Conservation (phyloP, 2,888 invertebrate species). For the Cheilosia scutellata region DNA sequence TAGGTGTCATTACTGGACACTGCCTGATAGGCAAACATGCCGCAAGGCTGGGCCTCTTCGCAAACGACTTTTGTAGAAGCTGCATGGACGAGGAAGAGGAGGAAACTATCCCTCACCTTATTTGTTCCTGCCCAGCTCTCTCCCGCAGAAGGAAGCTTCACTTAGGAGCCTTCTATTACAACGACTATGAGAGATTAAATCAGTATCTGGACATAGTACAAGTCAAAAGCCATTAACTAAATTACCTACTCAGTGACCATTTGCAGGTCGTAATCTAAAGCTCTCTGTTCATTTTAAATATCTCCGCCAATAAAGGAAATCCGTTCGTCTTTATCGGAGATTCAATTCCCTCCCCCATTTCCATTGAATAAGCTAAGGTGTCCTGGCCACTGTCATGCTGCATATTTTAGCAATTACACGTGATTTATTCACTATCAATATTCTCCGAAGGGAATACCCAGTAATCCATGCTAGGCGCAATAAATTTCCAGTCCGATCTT, state of each 20-base stretch:
- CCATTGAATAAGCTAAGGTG: not conserved
- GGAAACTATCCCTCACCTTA: too few relatives aligned
- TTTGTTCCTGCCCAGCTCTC: too few relatives aligned
- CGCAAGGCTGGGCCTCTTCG: too few relatives aligned
- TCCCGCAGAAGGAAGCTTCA: too few relatives aligned
- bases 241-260: not conserved
- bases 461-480: constrained; percentile 7
- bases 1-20: too few relatives aligned
- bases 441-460: constrained; percentile 22
- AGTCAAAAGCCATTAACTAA: not conserved
- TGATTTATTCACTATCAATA: constrained; percentile 66
- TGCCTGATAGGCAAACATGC: too few relatives aligned
- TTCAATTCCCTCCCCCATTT: not conserved
- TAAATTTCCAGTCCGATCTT: constrained; percentile 31
- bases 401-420: constrained; percentile 69
- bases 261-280: constrained; percentile 3
- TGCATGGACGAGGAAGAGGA: too few relatives aligned
- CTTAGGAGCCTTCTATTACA: too few relatives aligned
- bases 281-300: not conserved
- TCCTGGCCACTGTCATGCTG: constrained; percentile 39
- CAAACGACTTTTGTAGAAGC: too few relatives aligned
- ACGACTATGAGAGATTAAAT: too few relatives aligned
- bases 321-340: not conserved
- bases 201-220: too few relatives aligned
- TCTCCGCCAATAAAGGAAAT: constrained; percentile 17